Evolutionary conservation across 1,140 invertebrate genomes (phyloP).

Genomic region (Trachymyrmex cornetzi): DNA sequence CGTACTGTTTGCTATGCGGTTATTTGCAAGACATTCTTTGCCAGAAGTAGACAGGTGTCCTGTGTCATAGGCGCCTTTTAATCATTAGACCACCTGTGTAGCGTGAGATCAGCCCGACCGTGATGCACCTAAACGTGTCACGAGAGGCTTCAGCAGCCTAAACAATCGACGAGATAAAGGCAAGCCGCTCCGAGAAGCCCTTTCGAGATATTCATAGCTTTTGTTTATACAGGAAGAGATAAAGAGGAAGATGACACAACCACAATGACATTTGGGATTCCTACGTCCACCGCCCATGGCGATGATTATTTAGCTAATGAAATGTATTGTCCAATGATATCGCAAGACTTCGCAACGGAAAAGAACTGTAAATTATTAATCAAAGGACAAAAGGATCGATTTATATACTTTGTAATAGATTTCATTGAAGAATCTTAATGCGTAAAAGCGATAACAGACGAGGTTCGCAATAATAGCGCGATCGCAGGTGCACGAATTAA

Average conservation of each 20-base stretch:
- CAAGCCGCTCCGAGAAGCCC: slow-evolving; percentile 69
- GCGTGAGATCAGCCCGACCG: slow-evolving; percentile 73
- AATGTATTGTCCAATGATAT: slow-evolving; percentile 59
- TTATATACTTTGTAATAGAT: not conserved
- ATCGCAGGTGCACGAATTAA: slow-evolving; percentile 27
- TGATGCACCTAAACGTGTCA: slow-evolving; percentile 70
- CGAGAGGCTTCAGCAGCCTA: slow-evolving; percentile 70
- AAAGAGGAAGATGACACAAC: slow-evolving; percentile 65
- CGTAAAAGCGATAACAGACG: not conserved
- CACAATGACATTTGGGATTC: slow-evolving; percentile 65
- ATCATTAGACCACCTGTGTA: slow-evolving; percentile 76
- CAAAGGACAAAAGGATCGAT: not conserved
- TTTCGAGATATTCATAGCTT: slow-evolving; percentile 43
- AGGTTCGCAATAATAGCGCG: slow-evolving; percentile 16
- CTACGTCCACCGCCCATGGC: not conserved
- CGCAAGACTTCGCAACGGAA: slow-evolving; percentile 43
- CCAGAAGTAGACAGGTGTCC: not conserved
- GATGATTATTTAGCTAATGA: slow-evolving; percentile 52
- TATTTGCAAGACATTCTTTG: not conserved
- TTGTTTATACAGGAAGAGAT: slow-evolving; percentile 67
- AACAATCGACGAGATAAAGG: slow-evolving; percentile 76
- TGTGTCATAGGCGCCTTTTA: slow-evolving; percentile 61
- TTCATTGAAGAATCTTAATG: not conserved
- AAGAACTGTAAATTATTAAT: slow-evolving; percentile 1
- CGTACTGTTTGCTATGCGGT: not conserved